Base-by-base conservation (phyloP, 92 coral and sea anemone genomes). In the Desmophyllum pertusum region DNA sequence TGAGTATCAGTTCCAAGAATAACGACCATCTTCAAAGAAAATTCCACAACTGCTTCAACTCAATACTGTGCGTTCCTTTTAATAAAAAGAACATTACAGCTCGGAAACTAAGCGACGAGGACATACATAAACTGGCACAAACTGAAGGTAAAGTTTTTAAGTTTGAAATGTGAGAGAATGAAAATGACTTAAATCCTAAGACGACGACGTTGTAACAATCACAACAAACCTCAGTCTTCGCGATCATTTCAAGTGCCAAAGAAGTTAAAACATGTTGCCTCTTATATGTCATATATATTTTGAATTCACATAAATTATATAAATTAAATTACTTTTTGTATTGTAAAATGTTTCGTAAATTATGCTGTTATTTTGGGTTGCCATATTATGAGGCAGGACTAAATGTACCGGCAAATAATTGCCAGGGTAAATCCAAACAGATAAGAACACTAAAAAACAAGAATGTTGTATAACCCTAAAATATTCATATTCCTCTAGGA, bases 71-170 rank as follows among this genome's bases (percentile, higher is more conserved):
- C 76, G 83, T 84, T 21, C 88, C 77, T 15, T 65, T 45, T 50
- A 10, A 39, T 45, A 63, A 76, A 10, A 50, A 27, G 21, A 50
- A 10, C 21, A 65, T 84, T 42, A 65, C 83, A 3, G 40, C 67
- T 2, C 61, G 88, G 71, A 84, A 84, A 57, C 64, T 84, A 0
- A 43, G 74, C 48, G 88, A 84, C 79, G 52, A 39, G 50, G 77
- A 76, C 53, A 76, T 84, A 31, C 88, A 84, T 75, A 59, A 84
- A 62, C 48, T 84, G 2, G 77, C 81, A 21, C 17, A 7, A 2
- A 21, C 25, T 7, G 88, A 84, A 46, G 88, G 88, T 84, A 75
- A 13, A 25, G 35, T 42, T 17, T 4, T 6, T 4, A 4, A 29
- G 48, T 8, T 37, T 6, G 3, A 7, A 37, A 19, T 2, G n/a